Conservation (phyloP, 2,113 vertebrate species). For the Butorides virescens region DNA sequence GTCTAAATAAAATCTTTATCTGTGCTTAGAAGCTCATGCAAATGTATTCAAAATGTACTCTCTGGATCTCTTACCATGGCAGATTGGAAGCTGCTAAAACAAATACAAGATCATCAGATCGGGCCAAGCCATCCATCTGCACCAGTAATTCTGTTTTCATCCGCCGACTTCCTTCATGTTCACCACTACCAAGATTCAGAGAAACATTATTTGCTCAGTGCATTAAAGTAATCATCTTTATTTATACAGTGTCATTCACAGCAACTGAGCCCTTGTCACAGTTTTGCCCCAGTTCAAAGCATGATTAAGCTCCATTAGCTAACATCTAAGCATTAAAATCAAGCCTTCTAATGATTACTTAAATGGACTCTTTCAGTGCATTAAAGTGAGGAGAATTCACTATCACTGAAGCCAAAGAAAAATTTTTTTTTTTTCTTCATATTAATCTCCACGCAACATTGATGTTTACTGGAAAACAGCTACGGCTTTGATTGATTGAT, state of each 20-base stretch:
- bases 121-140: slow-evolving; percentile 96
- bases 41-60: slow-evolving; percentile 63
- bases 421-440: background rate
- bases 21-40: slow-evolving; percentile 64
- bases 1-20: slow-evolving; percentile 64
- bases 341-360: slow-evolving; percentile 51
- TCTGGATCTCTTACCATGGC: slow-evolving; percentile 83
- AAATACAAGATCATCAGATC: slow-evolving; percentile 94
- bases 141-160: slow-evolving; percentile 97
- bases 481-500: background rate
- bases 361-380: slow-evolving; percentile 20
- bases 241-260: slow-evolving; percentile 26
- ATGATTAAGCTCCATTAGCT: slow-evolving; percentile 64
- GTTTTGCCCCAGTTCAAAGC: slow-evolving; percentile 39
- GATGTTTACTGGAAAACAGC: background rate
- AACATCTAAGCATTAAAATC: slow-evolving; percentile 52
- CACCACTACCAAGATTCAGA: slow-evolving; percentile 76
- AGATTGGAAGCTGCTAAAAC: slow-evolving; percentile 96
- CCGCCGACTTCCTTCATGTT: slow-evolving; percentile 92
- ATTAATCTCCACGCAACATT: background rate
- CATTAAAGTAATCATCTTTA: slow-evolving; percentile 27
- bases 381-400: slow-evolving; percentile 20
- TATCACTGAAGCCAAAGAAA: background rate
- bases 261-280: background rate
- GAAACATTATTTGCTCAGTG: background rate